Evolutionary conservation across 2,113 vertebrate species (phyloP), one percentile per base, ranked within the genome.

Genomic region (Macquaria ambigua): DNA sequence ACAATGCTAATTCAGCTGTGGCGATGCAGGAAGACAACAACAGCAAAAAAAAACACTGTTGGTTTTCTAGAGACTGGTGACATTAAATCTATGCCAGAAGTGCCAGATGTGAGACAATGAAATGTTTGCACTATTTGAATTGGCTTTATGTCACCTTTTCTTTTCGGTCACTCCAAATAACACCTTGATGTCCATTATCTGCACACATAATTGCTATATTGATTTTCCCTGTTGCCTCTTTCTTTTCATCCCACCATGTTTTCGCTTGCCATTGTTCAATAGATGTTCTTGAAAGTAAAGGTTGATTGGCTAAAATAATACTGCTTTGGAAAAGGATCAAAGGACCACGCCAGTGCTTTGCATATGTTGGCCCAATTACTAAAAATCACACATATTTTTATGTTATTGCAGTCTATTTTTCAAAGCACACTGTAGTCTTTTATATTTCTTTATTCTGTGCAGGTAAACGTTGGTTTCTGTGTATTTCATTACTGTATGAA

Each of bases 101-200:
- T 62, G 8, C 76, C 87, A 87, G 79, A 90, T 89, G 81, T 90
- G 90, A 93, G 82, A 90, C 85, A 93, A 89, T 88, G 82, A 89
- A 92, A 93, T 93, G 93, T 93, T 95, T 94, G 85, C 83, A 74
- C 88, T 80, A 78, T 92, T 90, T 87, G 76, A 91, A 95, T 93
- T 93, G 94, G 91, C 87, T 95, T 93, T 92, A 86, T 93, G 94
- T 95, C 93, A 91, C 90, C 83, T 91, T 75, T 89, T 87, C 83
- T 92, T 94, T 93, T 94, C 81, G 80, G 86, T 87, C 85, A 88
- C 84, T 89, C 75, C 88, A 93, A 95, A 93, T 91, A 94, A 94
- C 94, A 94, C 92, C 89, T 91, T 92, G 90, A 93, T 95, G 92
- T 93, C 93, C 90, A 94, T 95, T 95, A 94, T 96, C 93, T 94